phyloP scores from a whole-genome alignment of 2,888 invertebrate species.

The Neria commutata region DNA sequence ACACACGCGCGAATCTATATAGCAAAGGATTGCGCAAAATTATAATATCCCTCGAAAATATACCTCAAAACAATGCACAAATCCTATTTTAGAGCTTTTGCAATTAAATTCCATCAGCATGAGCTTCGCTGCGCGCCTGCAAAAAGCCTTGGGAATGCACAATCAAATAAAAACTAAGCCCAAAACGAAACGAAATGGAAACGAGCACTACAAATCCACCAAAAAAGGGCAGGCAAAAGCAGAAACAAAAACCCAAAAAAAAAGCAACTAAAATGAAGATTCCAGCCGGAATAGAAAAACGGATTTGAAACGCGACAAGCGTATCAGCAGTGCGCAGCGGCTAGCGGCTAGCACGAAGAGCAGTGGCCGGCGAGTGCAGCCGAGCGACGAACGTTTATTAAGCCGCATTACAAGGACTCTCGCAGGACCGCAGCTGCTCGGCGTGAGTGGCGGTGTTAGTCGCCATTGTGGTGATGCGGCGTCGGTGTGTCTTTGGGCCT shows the following conservation, averaged over 20 bases:
- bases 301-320: not conserved
- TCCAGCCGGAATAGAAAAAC: not conserved
- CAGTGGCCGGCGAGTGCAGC: not conserved
- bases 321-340: not conserved
- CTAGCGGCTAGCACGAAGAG: no score
- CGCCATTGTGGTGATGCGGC: not conserved
- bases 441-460: not conserved
- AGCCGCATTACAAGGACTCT: constrained; percentile 21
- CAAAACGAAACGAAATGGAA: not conserved
- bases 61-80: constrained; percentile 47
- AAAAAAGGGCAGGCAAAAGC: not conserved
- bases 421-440: constrained; percentile 11
- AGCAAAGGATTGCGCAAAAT: not conserved
- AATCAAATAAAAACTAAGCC: constrained; percentile 16
- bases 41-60: not conserved
- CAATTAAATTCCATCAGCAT: constrained; percentile 45
- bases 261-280: not conserved
- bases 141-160: not conserved
- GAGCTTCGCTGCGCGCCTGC: not conserved
- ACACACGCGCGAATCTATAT: no score
- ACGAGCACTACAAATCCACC: not conserved
- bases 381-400: constrained; percentile 17
- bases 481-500: no score
- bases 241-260: constrained; percentile 8
- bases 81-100: constrained; percentile 46